Evolutionary conservation across 2,888 invertebrate genomes (phyloP).

Genomic region (Himalopsyche anomala): DNA sequence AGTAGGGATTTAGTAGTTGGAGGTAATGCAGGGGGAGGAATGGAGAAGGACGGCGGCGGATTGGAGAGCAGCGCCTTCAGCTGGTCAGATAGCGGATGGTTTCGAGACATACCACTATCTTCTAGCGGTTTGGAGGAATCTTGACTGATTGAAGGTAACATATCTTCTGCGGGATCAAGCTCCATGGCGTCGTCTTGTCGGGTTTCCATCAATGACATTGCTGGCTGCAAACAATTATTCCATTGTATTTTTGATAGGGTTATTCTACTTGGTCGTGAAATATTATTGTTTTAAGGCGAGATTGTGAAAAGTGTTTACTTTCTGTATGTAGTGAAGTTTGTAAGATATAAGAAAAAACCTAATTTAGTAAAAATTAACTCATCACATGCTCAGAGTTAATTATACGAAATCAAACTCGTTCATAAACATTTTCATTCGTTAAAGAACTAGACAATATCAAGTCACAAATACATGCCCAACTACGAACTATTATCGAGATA

Average conservation of each 20-base stretch:
- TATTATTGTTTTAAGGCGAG: no score
- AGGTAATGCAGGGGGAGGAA: constrained; percentile 70
- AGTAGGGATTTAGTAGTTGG: constrained; percentile 61
- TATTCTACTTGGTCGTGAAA: background rate
- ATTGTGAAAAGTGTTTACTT: no score
- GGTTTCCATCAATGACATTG: constrained; percentile 36
- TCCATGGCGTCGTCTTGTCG: constrained; percentile 87
- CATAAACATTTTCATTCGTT: no score
- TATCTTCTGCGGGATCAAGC: constrained; percentile 81
- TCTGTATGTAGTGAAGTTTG: no score
- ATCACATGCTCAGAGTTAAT: no score
- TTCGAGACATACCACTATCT: constrained; percentile 67
- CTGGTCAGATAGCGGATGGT: constrained; percentile 74
- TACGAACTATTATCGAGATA: background rate
- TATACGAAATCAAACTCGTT: no score
- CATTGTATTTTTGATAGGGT: no score
- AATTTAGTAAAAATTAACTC: no score
- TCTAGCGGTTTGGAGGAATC: constrained; percentile 69
- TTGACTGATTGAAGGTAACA: constrained; percentile 64
- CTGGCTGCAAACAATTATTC: constrained; percentile 28
- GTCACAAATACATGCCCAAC: background rate
- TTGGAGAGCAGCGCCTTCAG: constrained; percentile 77
- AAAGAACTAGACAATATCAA: no score
- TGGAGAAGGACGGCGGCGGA: constrained; percentile 72
- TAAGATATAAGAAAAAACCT: no score